phyloP scores from a whole-genome alignment of 2,113 vertebrate species.

The Ancistrus triradiatus region DNA sequence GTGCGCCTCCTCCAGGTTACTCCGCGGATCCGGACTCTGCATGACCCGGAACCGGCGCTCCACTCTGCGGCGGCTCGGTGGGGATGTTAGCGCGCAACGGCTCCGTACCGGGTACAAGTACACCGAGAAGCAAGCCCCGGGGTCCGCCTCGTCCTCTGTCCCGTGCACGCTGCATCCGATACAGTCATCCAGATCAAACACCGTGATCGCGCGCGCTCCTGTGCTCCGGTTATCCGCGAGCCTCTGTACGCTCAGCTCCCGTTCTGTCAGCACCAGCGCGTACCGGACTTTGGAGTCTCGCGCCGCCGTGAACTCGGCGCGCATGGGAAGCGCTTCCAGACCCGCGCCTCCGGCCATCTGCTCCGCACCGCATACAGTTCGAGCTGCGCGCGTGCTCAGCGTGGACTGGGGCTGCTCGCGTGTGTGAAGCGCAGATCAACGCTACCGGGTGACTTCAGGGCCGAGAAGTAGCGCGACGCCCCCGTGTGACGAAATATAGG shows the following conservation, averaged over 20 bases:
- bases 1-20: constrained; percentile 66
- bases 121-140: constrained; percentile 55
- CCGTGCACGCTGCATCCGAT: constrained; percentile 60
- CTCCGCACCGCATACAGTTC: neutral
- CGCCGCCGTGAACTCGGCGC: constrained; percentile 58
- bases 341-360: neutral
- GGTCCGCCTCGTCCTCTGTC: constrained; percentile 46
- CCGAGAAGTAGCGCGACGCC: neutral
- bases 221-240: constrained; percentile 52
- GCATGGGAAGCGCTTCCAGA: constrained; percentile 40
- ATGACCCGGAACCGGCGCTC: constrained; percentile 63
- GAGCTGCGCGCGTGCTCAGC: neutral
- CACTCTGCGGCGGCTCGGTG: constrained; percentile 51
- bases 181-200: constrained; percentile 61
- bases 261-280: constrained; percentile 57
- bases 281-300: constrained; percentile 54
- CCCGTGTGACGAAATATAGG: neutral
- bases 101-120: constrained; percentile 62
- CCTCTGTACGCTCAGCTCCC: constrained; percentile 58
- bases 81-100: constrained; percentile 56
- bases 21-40: constrained; percentile 49
- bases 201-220: constrained; percentile 14
- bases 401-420: neutral
- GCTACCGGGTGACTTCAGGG: neutral
- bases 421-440: neutral